Percentiles rank a stretch among this genome's conserved stretches.
Evolutionary conservation across 1,140 invertebrate species (phyloP).

Genomic region (Dryas iulia): DNA sequence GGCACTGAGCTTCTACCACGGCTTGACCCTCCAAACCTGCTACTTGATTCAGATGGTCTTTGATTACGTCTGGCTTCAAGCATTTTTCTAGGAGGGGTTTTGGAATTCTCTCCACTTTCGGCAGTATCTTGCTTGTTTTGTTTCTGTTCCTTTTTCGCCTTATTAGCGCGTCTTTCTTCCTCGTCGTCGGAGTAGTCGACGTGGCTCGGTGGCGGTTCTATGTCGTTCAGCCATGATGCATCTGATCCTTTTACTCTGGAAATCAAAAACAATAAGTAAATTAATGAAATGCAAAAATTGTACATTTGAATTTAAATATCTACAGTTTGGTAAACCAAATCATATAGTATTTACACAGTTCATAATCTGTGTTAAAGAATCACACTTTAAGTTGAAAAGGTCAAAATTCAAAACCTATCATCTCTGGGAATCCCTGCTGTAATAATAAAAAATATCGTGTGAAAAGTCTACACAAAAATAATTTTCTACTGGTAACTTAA

Average conservation of each 20-base stretch:
- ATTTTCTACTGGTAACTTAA: no score
- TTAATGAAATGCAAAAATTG: no score
- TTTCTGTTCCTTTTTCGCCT: conserved; percentile 59
- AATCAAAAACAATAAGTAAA: conserved; percentile 23
- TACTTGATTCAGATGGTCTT: conserved; percentile 61
- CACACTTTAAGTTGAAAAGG: no score
- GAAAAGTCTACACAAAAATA: no score
- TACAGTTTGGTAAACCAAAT: no score
- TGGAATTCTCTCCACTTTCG: conserved; percentile 56
- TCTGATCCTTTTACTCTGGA: conserved; percentile 88
- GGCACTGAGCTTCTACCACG: conserved; percentile 52
- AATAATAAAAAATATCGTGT: no score
- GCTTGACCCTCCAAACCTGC: conserved; percentile 62
- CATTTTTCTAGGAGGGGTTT: conserved; percentile 41
- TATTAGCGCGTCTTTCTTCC: conserved; percentile 83
- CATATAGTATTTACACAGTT: no score
- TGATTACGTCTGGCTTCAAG: conserved; percentile 51
- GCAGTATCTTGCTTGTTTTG: conserved; percentile 38
- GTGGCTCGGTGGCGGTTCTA: conserved; percentile 87
- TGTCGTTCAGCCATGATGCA: conserved; percentile 91
- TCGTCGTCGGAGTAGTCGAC: conserved; percentile 95
- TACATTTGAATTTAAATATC: no score
- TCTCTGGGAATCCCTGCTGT: no score
- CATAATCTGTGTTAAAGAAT: no score
- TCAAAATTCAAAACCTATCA: no score